Conservation (phyloP, 2,797 vertebrate genomes). For the Scolopax rusticola region DNA sequence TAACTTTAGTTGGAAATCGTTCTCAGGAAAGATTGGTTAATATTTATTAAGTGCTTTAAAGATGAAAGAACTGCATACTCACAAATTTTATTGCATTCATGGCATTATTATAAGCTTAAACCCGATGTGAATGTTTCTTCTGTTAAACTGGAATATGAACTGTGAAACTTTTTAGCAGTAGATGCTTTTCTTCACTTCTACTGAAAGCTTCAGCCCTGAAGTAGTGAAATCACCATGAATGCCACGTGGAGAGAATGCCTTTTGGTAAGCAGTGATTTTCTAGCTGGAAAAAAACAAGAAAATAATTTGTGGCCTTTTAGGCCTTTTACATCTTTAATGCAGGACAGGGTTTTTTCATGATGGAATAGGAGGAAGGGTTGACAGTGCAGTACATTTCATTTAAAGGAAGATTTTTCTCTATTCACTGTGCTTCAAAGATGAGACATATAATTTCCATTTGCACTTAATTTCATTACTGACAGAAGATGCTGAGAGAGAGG, state of each 20-base stretch:
- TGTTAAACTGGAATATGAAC: background rate
- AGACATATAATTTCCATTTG: background rate
- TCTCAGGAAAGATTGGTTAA: background rate
- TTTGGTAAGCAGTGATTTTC: background rate
- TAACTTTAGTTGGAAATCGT: background rate
- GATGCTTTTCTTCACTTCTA: background rate
- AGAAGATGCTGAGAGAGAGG: background rate
- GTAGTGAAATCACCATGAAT: conserved; percentile 8
- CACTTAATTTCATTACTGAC: background rate
- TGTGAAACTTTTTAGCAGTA: background rate
- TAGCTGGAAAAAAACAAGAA: conserved; percentile 32
- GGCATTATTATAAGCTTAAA: background rate
- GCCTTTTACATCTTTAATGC: conserved; percentile 65
- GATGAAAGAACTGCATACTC: background rate
- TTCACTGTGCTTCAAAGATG: background rate
- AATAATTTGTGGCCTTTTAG: conserved; percentile 62
- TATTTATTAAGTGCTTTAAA: background rate
- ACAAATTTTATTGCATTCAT: background rate
- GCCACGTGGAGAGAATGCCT: background rate
- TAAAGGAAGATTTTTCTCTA: background rate
- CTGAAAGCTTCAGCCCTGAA: background rate
- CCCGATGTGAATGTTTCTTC: background rate
- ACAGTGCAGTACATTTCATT: background rate
- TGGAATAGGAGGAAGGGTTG: background rate
- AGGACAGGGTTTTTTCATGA: conserved; percentile 18